These are phyloP conservation scores for Lysandra bellargus DNA, from an alignment of 2,888 invertebrate species.

Conservation along the genomic window DNA sequence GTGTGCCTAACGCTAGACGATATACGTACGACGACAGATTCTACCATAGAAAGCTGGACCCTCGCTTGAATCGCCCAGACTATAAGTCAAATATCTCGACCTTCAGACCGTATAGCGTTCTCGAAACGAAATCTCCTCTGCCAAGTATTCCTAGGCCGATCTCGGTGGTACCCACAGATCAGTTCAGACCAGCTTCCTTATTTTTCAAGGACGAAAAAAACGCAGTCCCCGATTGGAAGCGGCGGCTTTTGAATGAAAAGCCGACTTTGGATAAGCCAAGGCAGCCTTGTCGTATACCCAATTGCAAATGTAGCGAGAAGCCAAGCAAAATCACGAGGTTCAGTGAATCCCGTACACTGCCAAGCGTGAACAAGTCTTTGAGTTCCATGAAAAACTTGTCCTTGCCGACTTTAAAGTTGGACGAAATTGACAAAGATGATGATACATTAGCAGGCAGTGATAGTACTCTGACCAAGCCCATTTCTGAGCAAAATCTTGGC, in stretches of 20 bases:
- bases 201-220: conserved; percentile 62
- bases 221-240: conserved; percentile 70
- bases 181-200: conserved; percentile 68
- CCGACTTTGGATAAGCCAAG: conserved; percentile 61
- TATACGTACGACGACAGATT: conserved; percentile 66
- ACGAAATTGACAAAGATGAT: conserved; percentile 56
- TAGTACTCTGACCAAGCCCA: conserved; percentile 58
- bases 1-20: conserved; percentile 58
- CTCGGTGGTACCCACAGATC: conserved; percentile 73
- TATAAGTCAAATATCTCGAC: conserved; percentile 56
- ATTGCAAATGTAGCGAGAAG: conserved; percentile 68
- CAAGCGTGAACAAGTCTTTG: conserved; percentile 60
- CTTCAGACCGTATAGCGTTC: conserved; percentile 71
- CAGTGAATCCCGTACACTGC: conserved; percentile 64
- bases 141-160: conserved; percentile 62
- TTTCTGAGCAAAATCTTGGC: conserved; percentile 80
- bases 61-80: conserved; percentile 57
- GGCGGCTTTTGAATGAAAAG: conserved; percentile 63
- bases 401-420: conserved; percentile 69
- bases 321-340: conserved; percentile 54
- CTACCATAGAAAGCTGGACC: conserved; percentile 57
- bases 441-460: conserved; percentile 64
- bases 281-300: conserved; percentile 68
- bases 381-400: conserved; percentile 67
- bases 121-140: conserved; percentile 65